Evolutionary conservation across 2,797 vertebrate species (phyloP).

Genomic region (Pelobates cultripes): DNA sequence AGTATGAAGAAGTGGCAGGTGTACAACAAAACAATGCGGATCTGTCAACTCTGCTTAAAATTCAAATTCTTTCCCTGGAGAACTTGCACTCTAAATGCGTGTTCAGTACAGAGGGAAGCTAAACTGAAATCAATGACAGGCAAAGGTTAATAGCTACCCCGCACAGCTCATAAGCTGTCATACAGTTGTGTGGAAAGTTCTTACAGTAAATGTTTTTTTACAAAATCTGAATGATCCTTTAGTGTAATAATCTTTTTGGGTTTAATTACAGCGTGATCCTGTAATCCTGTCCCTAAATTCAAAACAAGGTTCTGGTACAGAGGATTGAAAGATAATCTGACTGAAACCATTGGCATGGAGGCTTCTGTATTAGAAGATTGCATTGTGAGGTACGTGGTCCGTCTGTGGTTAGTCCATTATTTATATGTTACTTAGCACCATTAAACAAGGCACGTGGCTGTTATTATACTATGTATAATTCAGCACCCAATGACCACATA

Average conservation of each 20-base stretch:
- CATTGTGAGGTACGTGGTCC: conserved; percentile 19
- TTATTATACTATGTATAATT: too few species aligned
- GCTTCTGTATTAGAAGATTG: background rate
- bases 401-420: background rate
- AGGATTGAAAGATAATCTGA: background rate
- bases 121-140: too few species aligned
- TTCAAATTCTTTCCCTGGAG: background rate
- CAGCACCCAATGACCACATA: too few species aligned
- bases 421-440: background rate
- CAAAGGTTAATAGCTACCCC: too few species aligned
- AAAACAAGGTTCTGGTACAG: conserved; percentile 24
- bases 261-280: conserved; percentile 37
- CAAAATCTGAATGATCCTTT: background rate
- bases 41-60: too few species aligned
- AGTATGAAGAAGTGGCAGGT: too few species aligned
- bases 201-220: background rate
- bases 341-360: conserved; percentile 34
- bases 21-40: too few species aligned
- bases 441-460: background rate
- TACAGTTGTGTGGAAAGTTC: background rate
- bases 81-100: background rate
- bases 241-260: conserved; percentile 24
- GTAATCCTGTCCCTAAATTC: conserved; percentile 30
- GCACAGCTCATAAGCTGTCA: too few species aligned
- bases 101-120: background rate